A percentile compares a stretch with the other conserved stretches of the same genome.
Conservation (phyloP, 2,888 invertebrate species). For the Ormyrus rosae region DNA sequence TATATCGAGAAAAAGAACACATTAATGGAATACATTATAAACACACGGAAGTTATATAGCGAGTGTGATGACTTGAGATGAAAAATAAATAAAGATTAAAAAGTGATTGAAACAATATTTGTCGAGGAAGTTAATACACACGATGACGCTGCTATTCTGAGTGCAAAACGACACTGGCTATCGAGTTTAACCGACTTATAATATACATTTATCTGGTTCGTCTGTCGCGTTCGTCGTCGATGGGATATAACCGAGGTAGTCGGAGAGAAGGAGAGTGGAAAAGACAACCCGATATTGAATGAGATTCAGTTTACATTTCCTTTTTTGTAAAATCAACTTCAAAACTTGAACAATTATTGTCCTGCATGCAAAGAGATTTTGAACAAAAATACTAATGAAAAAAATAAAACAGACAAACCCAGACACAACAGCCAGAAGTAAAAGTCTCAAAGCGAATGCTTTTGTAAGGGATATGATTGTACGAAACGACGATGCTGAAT, state of each 20-base stretch:
- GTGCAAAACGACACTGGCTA: slow-evolving; percentile 40
- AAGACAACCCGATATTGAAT: slow-evolving; percentile 19
- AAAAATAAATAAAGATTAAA: slow-evolving; percentile 46
- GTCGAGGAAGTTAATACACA: slow-evolving; percentile 38
- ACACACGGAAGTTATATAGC: slow-evolving; percentile 53
- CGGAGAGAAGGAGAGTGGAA: slow-evolving; percentile 3
- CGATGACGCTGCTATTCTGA: slow-evolving; percentile 13
- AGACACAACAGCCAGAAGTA: not conserved
- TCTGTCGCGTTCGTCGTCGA: slow-evolving; percentile 40
- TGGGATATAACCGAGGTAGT: not conserved
- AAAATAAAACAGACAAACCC: too few species aligned
- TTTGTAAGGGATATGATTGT: slow-evolving; percentile 22
- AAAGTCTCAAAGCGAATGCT: slow-evolving; percentile 18
- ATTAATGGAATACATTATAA: slow-evolving; percentile 55
- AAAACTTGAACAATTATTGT: not conserved
- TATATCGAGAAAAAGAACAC: slow-evolving; percentile 68
- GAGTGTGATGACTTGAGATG: slow-evolving; percentile 53
- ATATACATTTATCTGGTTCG: slow-evolving; percentile 27
- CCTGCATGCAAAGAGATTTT: too few species aligned
- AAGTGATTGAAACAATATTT: slow-evolving; percentile 44
- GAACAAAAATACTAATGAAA: too few species aligned
- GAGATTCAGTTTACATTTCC: slow-evolving; percentile 32
- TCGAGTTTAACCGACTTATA: slow-evolving; percentile 18
- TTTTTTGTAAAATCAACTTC: slow-evolving; percentile 29
- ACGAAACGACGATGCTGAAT: slow-evolving; percentile 19